Conservation (phyloP, 1,140 invertebrate species). For the Dendrolimus kikuchii region DNA sequence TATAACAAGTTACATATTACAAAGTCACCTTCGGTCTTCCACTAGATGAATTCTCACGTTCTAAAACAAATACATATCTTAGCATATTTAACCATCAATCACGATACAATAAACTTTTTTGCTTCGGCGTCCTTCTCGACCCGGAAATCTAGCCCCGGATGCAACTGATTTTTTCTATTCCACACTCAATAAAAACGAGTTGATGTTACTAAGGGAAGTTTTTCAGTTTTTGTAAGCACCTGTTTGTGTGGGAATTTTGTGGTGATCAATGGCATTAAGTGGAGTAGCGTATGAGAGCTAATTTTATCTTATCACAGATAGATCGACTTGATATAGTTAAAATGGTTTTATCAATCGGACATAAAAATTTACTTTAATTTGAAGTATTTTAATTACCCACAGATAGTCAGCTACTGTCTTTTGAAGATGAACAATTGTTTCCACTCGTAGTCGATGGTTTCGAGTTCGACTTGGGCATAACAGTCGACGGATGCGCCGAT, state of each 20-base stretch:
- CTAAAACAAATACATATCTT: conserved; percentile 17
- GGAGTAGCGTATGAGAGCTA: conserved; percentile 10
- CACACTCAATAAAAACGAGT: conserved; percentile 45
- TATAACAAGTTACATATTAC: no score
- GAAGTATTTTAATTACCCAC: no score
- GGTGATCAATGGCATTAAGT: conserved; percentile 26
- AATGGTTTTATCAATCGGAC: no score
- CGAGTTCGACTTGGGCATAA: no score
- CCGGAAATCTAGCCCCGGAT: conserved; percentile 56
- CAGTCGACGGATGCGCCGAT: no score
- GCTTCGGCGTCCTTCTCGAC: conserved; percentile 23
- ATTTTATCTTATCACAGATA: no score
- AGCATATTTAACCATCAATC: conserved; percentile 45
- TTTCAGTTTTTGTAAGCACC: conserved; percentile 50
- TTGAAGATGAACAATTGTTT: no score
- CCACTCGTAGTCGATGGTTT: no score
- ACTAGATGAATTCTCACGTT: conserved; percentile 16
- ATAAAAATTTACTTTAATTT: no score
- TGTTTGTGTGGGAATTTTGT: conserved; percentile 47
- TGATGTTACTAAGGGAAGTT: conserved; percentile 34
- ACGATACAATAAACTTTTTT: conserved; percentile 31
- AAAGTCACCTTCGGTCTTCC: not conserved
- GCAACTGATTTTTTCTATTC: conserved; percentile 31
- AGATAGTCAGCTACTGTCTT: no score
- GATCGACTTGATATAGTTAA: no score